Conservation (phyloP, 1,140 invertebrate genomes). For the Battus philenor region DNA sequence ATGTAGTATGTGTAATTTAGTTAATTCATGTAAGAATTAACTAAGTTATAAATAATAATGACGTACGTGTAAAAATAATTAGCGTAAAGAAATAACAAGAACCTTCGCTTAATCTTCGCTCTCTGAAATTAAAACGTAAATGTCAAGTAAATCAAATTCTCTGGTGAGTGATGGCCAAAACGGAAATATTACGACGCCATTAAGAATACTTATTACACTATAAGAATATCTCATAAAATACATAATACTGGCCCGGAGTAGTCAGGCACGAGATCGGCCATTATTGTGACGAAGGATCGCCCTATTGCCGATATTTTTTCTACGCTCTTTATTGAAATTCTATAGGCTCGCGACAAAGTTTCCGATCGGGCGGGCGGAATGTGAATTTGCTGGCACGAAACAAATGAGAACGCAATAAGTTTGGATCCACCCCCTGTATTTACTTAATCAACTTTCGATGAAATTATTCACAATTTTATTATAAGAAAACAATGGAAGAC, state of each 20-base stretch:
- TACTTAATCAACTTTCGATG: not conserved
- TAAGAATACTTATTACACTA: slow-evolving; percentile 55
- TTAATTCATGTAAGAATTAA: too few relatives aligned
- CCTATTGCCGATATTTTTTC: slow-evolving; percentile 50
- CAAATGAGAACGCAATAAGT: slow-evolving; percentile 23
- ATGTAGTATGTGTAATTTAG: too few relatives aligned
- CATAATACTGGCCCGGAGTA: slow-evolving; percentile 39
- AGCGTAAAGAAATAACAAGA: too few relatives aligned
- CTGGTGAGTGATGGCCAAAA: slow-evolving; percentile 24
- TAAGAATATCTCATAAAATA: slow-evolving; percentile 57
- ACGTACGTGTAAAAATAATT: too few relatives aligned
- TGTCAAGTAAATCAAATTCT: slow-evolving; percentile 17
- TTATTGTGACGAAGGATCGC: slow-evolving; percentile 27
- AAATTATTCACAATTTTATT: too few relatives aligned
- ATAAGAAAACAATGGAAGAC: too few relatives aligned
- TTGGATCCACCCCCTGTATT: not conserved
- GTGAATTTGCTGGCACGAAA: slow-evolving; percentile 23
- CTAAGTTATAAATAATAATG: too few relatives aligned
- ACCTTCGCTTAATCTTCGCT: too few relatives aligned
- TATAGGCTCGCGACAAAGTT: slow-evolving; percentile 41
- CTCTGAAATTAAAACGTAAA: too few relatives aligned
- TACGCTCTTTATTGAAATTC: slow-evolving; percentile 65
- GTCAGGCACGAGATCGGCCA: slow-evolving; percentile 31
- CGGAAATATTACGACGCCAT: slow-evolving; percentile 43
- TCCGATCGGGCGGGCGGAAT: slow-evolving; percentile 33